Evolutionary conservation across 2,797 vertebrate genomes (phyloP).

Genomic region (Gallinago nigripennis): DNA sequence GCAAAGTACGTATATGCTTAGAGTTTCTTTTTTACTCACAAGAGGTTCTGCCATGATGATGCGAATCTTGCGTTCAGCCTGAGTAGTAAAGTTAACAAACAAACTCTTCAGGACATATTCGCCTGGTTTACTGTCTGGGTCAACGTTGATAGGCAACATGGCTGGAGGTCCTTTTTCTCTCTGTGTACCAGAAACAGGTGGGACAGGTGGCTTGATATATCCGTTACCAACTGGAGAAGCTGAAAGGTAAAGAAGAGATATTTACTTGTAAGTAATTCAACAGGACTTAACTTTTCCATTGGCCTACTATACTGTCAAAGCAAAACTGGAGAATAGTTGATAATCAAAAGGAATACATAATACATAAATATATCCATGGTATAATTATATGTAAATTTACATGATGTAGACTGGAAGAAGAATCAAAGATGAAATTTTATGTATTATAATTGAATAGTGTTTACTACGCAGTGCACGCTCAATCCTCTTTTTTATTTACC

Average conservation of each 20-base stretch:
- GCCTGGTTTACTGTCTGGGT: constrained; percentile 96
- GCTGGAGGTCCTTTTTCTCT: constrained; percentile 90
- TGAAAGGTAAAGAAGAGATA: constrained; percentile 65
- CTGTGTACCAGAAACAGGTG: constrained; percentile 86
- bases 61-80: constrained; percentile 93
- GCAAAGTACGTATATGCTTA: background rate
- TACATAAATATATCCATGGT: background rate
- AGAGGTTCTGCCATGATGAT: constrained; percentile 97
- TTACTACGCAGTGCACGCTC: background rate
- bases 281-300: background rate
- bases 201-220: constrained; percentile 91
- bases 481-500: background rate
- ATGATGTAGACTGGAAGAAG: background rate
- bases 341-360: background rate
- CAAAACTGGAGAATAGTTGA: background rate
- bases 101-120: constrained; percentile 97
- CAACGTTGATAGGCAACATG: constrained; percentile 91
- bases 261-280: background rate
- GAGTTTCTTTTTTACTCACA: constrained; percentile 81
- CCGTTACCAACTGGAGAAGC: constrained; percentile 95
- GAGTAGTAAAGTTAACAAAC: constrained; percentile 92
- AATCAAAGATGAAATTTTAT: background rate
- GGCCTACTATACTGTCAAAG: background rate
- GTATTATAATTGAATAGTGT: background rate
- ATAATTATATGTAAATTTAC: background rate